Percentiles rank a stretch among this genome's conserved stretches.
These are phyloP conservation scores for Podotricha telesiphe DNA, from an alignment of 2,888 invertebrate genomes.

Conservation along the genomic window DNA sequence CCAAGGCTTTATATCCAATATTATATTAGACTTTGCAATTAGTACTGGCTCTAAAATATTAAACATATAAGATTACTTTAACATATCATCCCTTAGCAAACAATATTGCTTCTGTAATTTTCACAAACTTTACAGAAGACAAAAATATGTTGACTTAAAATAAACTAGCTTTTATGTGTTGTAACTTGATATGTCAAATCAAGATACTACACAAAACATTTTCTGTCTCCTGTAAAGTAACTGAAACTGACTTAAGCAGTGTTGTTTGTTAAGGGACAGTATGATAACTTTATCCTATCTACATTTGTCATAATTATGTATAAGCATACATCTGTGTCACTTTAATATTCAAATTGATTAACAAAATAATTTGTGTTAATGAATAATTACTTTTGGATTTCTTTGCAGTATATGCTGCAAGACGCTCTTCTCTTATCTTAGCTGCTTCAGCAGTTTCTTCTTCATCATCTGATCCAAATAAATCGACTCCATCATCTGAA, in stretches of 20 bases:
- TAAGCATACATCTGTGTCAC: background rate
- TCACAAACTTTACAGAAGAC: background rate
- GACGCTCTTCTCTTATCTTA: constrained; percentile 90
- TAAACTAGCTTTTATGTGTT: too few species aligned
- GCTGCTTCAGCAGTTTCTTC: constrained; percentile 89
- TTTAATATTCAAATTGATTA: background rate
- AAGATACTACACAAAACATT: too few species aligned
- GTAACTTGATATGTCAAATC: too few species aligned
- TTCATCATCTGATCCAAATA: constrained; percentile 91
- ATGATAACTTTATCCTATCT: background rate
- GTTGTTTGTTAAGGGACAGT: too few species aligned
- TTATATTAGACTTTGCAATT: constrained; percentile 97
- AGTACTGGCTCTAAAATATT: constrained; percentile 88
- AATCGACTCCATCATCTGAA: constrained; percentile 90
- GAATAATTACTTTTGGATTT: constrained; percentile 90
- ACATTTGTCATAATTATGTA: background rate
- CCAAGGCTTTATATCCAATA: constrained; percentile 97
- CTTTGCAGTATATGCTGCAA: constrained; percentile 95
- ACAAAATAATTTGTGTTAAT: background rate
- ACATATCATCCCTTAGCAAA: too few species aligned
- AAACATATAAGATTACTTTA: background rate
- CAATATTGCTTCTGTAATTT: too few species aligned
- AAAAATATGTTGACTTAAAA: too few species aligned
- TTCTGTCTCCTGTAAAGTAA: too few species aligned
- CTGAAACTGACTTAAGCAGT: too few species aligned